These are phyloP conservation scores for Epinephelus fuscoguttatus DNA, from an alignment of 2,113 vertebrate genomes.

Conservation along the genomic window DNA sequence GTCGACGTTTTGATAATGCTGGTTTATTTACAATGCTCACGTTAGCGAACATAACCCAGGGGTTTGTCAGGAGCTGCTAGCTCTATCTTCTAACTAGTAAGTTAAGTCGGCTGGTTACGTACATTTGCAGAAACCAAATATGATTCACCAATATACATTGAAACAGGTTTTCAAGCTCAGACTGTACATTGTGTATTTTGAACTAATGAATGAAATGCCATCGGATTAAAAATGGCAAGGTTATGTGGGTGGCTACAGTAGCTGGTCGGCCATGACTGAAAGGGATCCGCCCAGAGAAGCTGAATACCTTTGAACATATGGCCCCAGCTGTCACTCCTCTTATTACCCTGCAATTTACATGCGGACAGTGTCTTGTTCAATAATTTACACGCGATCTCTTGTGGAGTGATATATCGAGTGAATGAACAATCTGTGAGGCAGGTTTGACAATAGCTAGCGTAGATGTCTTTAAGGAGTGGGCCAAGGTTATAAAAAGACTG, in stretches of 20 bases:
- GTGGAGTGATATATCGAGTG: no score
- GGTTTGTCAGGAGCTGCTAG: not conserved
- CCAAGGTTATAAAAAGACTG: not conserved
- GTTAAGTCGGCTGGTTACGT: no score
- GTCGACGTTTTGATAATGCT: not conserved
- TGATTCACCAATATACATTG: not conserved
- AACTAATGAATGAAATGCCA: rapidly evolving
- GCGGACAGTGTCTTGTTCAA: not conserved
- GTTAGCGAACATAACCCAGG: not conserved
- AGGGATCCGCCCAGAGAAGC: conserved; percentile 58
- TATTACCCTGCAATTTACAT: not conserved
- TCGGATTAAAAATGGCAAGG: not conserved
- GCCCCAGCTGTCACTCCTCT: conserved; percentile 39
- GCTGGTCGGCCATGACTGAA: conserved; percentile 38
- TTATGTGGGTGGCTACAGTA: not conserved
- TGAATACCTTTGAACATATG: conserved; percentile 41
- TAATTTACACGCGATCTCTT: conserved; percentile 1
- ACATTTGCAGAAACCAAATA: not conserved
- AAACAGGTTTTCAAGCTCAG: not conserved
- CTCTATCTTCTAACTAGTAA: not conserved
- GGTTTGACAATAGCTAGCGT: no score
- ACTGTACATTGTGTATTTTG: not conserved
- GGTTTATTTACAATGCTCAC: not conserved
- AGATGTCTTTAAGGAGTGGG: not conserved
- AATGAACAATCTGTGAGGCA: not conserved